Evolutionary conservation across 1,140 invertebrate genomes (phyloP).

Genomic region (Drosophila punjabiensis): DNA sequence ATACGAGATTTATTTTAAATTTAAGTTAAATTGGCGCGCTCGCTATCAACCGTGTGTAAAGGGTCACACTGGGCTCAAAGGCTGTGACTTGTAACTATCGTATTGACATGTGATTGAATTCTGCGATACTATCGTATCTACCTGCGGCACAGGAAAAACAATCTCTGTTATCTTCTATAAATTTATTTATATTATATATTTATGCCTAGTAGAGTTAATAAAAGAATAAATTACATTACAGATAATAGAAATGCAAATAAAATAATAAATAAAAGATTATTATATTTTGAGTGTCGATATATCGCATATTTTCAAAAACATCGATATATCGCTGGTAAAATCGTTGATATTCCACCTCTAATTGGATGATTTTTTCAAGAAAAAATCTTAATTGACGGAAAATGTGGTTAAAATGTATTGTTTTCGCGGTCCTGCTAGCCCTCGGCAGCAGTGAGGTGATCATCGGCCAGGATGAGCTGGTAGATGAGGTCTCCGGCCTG

Average conservation of each 20-base stretch:
- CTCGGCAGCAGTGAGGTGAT: constrained; percentile 45
- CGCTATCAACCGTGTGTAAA: neutral
- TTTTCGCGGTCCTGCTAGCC: constrained; percentile 44
- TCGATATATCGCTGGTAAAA: neutral
- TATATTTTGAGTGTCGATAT: neutral
- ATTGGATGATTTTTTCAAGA: constrained; percentile 10
- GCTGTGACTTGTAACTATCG: neutral
- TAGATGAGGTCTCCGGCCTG: constrained; percentile 73
- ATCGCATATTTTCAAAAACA: neutral
- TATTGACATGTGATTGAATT: neutral
- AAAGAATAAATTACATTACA: too few relatives aligned
- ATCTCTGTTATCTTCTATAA: too few relatives aligned
- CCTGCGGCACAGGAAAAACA: neutral
- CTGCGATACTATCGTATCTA: neutral
- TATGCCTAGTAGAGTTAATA: too few relatives aligned
- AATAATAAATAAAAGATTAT: neutral
- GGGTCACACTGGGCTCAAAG: neutral
- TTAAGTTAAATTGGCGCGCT: neutral
- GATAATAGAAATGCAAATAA: neutral
- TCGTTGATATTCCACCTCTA: neutral
- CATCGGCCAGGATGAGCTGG: constrained; percentile 68
- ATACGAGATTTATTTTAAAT: neutral
- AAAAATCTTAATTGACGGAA: constrained; percentile 20
- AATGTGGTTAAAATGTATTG: constrained; percentile 59
- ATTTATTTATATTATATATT: too few relatives aligned